Conservation (phyloP, 2,113 vertebrate genomes). For the Trematocara zebra region DNA sequence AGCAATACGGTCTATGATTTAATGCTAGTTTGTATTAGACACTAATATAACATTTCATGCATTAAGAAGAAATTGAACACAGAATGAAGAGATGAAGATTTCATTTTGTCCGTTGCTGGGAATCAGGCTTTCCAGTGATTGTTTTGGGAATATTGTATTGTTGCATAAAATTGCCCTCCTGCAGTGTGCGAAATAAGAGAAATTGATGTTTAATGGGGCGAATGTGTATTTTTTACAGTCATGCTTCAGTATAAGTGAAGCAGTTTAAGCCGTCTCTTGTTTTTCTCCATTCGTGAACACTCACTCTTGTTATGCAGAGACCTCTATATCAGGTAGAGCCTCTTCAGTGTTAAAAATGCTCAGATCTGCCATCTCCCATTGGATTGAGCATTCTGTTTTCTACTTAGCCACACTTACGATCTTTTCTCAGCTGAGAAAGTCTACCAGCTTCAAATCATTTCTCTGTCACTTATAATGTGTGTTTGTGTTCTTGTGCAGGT, state of each 20-base stretch:
- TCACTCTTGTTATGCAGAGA: not conserved
- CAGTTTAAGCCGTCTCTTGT: not conserved
- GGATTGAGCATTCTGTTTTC: not conserved
- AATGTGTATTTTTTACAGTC: not conserved
- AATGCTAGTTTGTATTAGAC: not conserved
- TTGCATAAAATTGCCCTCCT: not conserved
- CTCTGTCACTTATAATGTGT: not conserved
- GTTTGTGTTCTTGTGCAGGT: conserved; percentile 70
- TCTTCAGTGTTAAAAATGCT: not conserved
- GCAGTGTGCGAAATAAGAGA: not conserved
- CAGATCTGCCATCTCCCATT: not conserved
- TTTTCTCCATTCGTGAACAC: not conserved
- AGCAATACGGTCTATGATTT: not conserved
- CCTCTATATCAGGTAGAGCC: not conserved
- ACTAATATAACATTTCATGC: not conserved
- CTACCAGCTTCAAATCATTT: not conserved
- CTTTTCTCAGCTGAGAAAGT: not conserved
- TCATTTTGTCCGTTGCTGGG: not conserved
- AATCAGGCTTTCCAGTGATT: not conserved
- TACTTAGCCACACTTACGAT: not conserved
- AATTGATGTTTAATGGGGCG: not conserved
- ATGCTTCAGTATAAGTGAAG: not conserved
- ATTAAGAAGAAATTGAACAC: not conserved
- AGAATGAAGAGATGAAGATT: not conserved
- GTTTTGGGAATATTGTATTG: not conserved